Conservation (phyloP, 2,113 vertebrate species). For the Siniperca chuatsi region DNA sequence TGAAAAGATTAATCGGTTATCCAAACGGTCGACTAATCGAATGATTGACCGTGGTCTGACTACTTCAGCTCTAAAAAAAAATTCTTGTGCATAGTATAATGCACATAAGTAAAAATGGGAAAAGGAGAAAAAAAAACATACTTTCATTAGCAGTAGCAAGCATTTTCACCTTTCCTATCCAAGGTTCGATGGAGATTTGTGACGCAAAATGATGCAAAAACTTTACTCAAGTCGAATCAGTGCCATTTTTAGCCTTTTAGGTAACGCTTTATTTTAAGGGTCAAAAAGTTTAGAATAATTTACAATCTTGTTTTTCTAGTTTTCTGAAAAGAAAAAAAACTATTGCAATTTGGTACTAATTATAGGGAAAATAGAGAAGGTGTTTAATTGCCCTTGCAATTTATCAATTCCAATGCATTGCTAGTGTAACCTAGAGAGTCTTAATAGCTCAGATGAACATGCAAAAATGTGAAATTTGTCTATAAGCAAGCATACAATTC, state of each 20-base stretch:
- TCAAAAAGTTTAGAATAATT: neutral
- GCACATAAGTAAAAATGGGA: neutral
- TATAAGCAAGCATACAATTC: neutral
- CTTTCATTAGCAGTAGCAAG: neutral
- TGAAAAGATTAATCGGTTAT: neutral
- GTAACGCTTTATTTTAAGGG: neutral
- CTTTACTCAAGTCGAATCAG: neutral
- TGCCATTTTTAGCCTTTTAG: neutral
- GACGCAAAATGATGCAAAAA: neutral
- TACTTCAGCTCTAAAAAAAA: neutral
- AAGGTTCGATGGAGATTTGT: neutral
- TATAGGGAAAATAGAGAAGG: neutral
- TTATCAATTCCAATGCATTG: neutral
- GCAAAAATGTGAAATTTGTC: neutral
- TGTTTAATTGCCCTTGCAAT: neutral
- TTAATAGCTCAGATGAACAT: neutral
- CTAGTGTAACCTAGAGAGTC: neutral
- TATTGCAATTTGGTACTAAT: neutral
- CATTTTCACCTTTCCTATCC: neutral
- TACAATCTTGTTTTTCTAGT: neutral
- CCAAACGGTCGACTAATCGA: neutral
- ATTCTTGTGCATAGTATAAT: too few relatives aligned
- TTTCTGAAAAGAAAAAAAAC: neutral
- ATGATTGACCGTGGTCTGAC: neutral
- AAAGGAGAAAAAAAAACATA: neutral